Percentiles rank a stretch among this genome's conserved stretches.
Conservation (phyloP, 1,140 invertebrate genomes). For the Trachymyrmex cornetzi region DNA sequence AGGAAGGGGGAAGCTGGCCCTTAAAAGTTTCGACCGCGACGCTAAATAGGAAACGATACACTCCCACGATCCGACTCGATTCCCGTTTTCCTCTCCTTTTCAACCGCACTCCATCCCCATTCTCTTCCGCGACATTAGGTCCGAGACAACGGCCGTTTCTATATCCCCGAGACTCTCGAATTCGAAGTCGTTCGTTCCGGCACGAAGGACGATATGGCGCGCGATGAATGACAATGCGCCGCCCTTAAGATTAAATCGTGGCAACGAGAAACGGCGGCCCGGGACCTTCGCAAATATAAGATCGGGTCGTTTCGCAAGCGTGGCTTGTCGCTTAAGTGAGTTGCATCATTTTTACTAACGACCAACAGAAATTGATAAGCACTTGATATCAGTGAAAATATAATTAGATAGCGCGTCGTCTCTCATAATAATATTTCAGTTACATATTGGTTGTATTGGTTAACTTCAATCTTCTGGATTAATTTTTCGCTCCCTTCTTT, state of each 20-base stretch:
- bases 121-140: conserved; percentile 77
- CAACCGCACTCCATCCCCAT: conserved; percentile 48
- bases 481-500: not conserved
- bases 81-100: conserved; percentile 57
- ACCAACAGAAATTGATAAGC: conserved; percentile 22
- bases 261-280: conserved; percentile 27
- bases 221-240: conserved; percentile 57
- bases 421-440: conserved; percentile 18
- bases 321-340: conserved; percentile 35
- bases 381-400: conserved; percentile 17
- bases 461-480: conserved; percentile 7
- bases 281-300: conserved; percentile 31
- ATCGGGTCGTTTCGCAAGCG: conserved; percentile 27
- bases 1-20: conserved; percentile 65
- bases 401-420: conserved; percentile 35
- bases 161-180: conserved; percentile 48
- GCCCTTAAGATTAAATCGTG: conserved; percentile 60
- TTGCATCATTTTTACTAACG: conserved; percentile 9
- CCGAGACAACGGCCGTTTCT: conserved; percentile 59
- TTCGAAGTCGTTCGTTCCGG: conserved; percentile 62
- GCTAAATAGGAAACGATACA: conserved; percentile 76
- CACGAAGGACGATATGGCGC: conserved; percentile 57
- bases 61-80: conserved; percentile 74
- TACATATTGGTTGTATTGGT: not conserved
- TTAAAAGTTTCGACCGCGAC: conserved; percentile 76